These are phyloP conservation scores for Diadumene lineata DNA, from an alignment of 92 coral and sea anemone species.

Conservation along the genomic window DNA sequence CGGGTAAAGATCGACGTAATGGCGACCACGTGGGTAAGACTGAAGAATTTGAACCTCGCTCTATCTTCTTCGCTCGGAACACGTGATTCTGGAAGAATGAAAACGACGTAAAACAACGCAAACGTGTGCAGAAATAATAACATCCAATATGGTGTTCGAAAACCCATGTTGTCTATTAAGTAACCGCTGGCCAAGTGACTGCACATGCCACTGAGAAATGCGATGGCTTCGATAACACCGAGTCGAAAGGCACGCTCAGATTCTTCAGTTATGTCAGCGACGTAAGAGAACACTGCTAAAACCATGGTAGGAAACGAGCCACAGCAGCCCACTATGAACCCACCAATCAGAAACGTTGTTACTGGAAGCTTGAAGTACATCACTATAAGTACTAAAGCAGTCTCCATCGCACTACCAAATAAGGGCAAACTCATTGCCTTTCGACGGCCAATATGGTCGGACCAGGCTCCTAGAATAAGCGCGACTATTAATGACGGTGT, in stretches of 20 bases:
- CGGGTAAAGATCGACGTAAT: constrained; percentile 68
- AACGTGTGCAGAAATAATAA: constrained; percentile 72
- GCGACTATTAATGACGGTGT: constrained; percentile 95
- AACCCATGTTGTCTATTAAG: constrained; percentile 82
- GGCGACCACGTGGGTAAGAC: constrained; percentile 73
- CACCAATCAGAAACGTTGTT: constrained; percentile 73
- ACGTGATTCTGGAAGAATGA: constrained; percentile 88
- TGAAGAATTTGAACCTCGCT: constrained; percentile 54
- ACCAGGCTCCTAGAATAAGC: constrained; percentile 95
- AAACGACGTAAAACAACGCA: constrained; percentile 82
- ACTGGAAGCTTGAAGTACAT: constrained; percentile 78
- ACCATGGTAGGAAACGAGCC: constrained; percentile 96
- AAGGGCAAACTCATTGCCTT: constrained; percentile 91
- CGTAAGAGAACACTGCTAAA: constrained; percentile 86
- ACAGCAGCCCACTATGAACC: constrained; percentile 83
- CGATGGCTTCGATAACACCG: constrained; percentile 88
- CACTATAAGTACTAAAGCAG: constrained; percentile 74
- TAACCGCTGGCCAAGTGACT: constrained; percentile 97
- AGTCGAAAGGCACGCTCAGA: constrained; percentile 98
- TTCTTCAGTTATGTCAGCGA: constrained; percentile 89
- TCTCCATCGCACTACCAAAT: constrained; percentile 92
- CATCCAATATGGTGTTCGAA: constrained; percentile 81
- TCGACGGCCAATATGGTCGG: constrained; percentile 91
- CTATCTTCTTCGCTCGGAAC: constrained; percentile 48
- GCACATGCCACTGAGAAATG: constrained; percentile 92